Base-by-base conservation (phyloP, 2,797 vertebrate species). In the Bradypodion ventrale region DNA sequence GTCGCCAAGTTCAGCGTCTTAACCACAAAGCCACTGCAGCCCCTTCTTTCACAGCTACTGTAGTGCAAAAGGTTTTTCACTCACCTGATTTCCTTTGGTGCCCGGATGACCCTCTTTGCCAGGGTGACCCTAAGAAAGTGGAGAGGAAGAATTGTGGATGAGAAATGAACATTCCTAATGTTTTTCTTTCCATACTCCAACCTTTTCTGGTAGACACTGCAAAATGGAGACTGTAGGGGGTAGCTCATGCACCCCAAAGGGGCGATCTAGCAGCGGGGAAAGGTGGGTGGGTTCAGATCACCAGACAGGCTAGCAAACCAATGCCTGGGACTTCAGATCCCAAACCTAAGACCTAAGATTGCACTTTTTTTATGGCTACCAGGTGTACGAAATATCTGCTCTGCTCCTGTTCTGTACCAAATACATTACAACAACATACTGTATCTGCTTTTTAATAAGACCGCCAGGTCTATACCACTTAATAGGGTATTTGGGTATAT, bases 21-120 rank as follows among this genome's bases (percentile, higher is more conserved):
- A n/a, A n/a, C n/a, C n/a, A n/a, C n/a, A n/a, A n/a, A n/a, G n/a
- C n/a, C n/a, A n/a, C n/a, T n/a, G n/a, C n/a, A n/a, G n/a, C n/a
- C n/a, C n/a, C n/a, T n/a, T n/a, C n/a, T n/a, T n/a, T n/a, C n/a
- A n/a, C n/a, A n/a, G n/a, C n/a, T n/a, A 5, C 27, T 1, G 21
- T 7, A 70, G 8, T 25, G 7, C 37, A 2, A 15, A 21, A n/a
- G 2, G n/a, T 25, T 3, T 19, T 9, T 5, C 27, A 79, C 94
- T 56, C 85, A 98, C 98, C 92, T 97, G 97, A 94, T 98, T 98
- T 87, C 98, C 98, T 92, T 98, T 98, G 85, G 96, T 97, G 73
- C 98, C 98, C 3, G 93, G 0, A 15, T 97, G 97, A 3, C 98
- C 98, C 92, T 98, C 98, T 80, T 98, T 98, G 86, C 98, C 98